Conservation (phyloP, 2,113 vertebrate species). For the Pygoscelis adeliae region DNA sequence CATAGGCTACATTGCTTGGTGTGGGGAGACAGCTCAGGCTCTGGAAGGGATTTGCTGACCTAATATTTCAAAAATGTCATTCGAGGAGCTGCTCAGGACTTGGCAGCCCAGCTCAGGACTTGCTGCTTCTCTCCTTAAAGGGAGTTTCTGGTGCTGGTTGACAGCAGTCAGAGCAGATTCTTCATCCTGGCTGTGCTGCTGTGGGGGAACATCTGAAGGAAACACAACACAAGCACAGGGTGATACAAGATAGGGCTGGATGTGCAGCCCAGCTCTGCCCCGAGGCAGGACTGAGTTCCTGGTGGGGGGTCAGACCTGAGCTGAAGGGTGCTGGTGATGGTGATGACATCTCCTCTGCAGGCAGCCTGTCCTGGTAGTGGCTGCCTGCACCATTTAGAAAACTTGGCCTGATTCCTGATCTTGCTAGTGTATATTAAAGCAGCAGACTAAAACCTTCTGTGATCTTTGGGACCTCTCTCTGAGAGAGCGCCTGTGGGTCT, state of each 20-base stretch:
- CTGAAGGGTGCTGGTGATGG: background rate
- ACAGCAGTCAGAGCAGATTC: background rate
- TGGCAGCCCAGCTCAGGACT: background rate
- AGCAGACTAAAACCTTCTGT: background rate
- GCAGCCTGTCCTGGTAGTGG: background rate
- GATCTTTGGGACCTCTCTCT: background rate
- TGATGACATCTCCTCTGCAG: background rate
- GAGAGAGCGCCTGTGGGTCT: background rate
- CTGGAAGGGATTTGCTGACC: background rate
- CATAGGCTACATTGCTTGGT: background rate
- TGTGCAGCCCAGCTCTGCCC: background rate
- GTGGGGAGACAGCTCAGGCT: background rate
- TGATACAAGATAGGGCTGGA: background rate
- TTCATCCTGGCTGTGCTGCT: background rate
- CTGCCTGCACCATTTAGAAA: background rate
- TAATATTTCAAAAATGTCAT: background rate
- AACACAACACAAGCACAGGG: background rate
- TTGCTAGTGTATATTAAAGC: background rate
- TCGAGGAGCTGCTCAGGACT: background rate
- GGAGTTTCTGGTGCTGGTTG: background rate
- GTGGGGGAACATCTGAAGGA: background rate
- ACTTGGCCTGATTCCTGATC: background rate
- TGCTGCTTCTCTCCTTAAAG: slow-evolving; percentile 16
- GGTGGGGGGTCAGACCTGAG: background rate
- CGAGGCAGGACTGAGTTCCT: background rate